Base-by-base conservation (phyloP, 2,113 vertebrate genomes). In the Cavia porcellus region DNA sequence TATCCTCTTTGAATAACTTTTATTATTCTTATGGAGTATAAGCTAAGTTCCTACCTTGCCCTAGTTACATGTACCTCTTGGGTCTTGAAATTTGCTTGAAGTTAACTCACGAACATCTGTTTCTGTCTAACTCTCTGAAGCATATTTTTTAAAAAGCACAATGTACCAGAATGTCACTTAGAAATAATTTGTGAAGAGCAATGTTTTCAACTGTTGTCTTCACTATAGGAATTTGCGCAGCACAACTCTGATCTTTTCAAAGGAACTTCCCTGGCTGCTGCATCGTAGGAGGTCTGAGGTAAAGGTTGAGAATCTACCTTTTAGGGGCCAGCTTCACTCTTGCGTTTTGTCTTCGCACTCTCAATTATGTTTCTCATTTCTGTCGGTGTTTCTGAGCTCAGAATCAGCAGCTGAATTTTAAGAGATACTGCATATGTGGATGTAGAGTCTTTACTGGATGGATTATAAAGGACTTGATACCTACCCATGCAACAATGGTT, bases 41-140 rank as follows among this genome's bases (percentile, higher is more conserved):
- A 92, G 9, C 52, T 52, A 32, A 92, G 12, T n/a, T 70, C 28
- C 72, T n/a, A 28, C n/a, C 2, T 19, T 52, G 22, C 22, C 86
- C 10, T 95, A 47, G 35, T 83, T 89, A 64, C 5, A 92, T 12
- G 5, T 61, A 50, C 12, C 17, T 64, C 25, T 86, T 96, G 52
- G n/a, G 15, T 68, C 66, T 81, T 89, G 28, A 17, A 86, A 83
- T 83, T 45, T 62, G 38, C 57, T 83, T 28, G 72, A 86, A 15
- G 5, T 64, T 64, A 61, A 74, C 11, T 90, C 7, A 52, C 24
- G 87, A 25, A 7, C 35, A 25, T 88, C 79, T 88, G 20, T 59
- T 96, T 96, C 61, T 55, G 70, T 70, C 30, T 25, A 28, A 81
- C n/a, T 68, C 79, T 97, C 55, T 74, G 59, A 64, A 85, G 30